Evolutionary conservation across 53 echinoderm and acorn worm genomes (phyloP).

Genomic region (Paracentrotus lividus): DNA sequence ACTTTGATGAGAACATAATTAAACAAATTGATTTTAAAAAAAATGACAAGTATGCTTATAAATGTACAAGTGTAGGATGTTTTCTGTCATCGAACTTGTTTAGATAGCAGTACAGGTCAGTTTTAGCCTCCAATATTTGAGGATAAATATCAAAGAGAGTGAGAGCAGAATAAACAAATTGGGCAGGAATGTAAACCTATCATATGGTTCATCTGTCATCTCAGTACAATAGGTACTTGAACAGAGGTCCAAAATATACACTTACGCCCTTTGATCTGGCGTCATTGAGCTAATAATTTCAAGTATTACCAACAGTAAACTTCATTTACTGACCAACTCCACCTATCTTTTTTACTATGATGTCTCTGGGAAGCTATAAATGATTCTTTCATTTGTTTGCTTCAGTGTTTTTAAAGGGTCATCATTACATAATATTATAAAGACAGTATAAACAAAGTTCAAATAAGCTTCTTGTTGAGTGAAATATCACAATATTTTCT

Average conservation of each 20-base stretch:
- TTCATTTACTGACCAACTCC: background rate
- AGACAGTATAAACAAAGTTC: too few species aligned
- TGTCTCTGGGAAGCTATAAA: background rate
- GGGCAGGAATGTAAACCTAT: conserved; percentile 36
- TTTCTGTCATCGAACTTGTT: background rate
- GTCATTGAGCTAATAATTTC: background rate
- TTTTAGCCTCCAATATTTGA: background rate
- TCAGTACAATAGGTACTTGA: background rate
- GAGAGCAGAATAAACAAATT: conserved; percentile 32
- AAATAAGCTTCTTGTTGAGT: too few species aligned
- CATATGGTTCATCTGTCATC: conserved; percentile 13
- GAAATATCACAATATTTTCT: too few species aligned
- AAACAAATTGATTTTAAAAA: too few species aligned
- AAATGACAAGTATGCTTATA: too few species aligned
- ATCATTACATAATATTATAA: background rate
- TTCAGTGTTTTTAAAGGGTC: background rate
- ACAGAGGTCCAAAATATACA: background rate
- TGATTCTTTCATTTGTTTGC: background rate
- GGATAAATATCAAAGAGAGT: background rate
- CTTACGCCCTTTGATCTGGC: background rate
- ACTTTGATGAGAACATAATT: too few species aligned
- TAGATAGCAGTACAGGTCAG: background rate
- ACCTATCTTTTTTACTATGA: background rate
- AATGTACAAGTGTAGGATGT: background rate
- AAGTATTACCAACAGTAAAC: conserved; percentile 4